These are phyloP conservation scores for Ptychodera flava DNA, from an alignment of 35 echinoderm and acorn worm genomes.

Conservation along the genomic window DNA sequence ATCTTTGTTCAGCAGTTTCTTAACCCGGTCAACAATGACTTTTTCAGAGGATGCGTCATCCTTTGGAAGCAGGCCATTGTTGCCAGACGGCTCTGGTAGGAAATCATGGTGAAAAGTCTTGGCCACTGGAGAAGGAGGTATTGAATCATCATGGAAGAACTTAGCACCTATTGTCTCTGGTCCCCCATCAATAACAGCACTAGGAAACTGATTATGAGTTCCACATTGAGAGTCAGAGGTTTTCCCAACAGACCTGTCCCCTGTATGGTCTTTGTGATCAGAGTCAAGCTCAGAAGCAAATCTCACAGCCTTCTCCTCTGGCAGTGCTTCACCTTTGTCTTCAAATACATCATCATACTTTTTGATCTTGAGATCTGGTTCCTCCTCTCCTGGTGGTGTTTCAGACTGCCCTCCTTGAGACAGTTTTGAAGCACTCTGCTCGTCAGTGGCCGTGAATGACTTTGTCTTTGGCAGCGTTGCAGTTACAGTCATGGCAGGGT, in stretches of 20 bases:
- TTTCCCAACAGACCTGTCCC: not conserved
- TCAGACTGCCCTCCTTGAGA: not conserved
- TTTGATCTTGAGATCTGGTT: too few species aligned
- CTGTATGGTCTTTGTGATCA: not conserved
- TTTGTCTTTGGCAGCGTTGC: not conserved
- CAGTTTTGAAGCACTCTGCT: not conserved
- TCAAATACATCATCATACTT: too few species aligned
- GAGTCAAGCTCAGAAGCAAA: not conserved
- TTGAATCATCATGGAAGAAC: not conserved
- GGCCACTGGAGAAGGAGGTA: not conserved
- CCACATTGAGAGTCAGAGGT: not conserved
- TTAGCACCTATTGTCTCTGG: not conserved
- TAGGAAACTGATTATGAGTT: not conserved
- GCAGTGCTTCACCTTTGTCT: not conserved
- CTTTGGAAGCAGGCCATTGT: not conserved
- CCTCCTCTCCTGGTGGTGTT: not conserved
- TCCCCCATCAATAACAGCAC: not conserved
- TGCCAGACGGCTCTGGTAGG: not conserved
- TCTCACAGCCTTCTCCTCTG: not conserved
- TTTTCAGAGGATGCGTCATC: not conserved
- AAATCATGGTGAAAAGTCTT: not conserved
- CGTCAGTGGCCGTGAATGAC: not conserved
- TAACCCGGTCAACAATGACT: not conserved
- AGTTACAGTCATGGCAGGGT: not conserved
- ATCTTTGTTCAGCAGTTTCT: not conserved